Conservation (phyloP, 2,797 vertebrate genomes). For the Chelmon rostratus region DNA sequence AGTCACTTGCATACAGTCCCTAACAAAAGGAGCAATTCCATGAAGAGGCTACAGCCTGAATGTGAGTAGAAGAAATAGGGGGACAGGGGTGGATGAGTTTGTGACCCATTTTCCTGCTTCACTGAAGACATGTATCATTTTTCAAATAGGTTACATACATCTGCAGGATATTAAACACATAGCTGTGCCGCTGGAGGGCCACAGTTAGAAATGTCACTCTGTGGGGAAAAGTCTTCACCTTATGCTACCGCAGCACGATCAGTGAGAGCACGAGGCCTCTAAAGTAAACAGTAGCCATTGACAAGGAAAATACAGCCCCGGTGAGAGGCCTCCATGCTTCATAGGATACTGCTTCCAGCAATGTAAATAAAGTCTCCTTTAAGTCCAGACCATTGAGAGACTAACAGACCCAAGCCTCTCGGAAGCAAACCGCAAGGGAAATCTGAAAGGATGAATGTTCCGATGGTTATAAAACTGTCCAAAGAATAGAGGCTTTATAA, state of each 20-base stretch:
- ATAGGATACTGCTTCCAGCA: constrained; percentile 67
- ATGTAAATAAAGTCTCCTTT: constrained; percentile 78
- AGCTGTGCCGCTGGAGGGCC: neutral
- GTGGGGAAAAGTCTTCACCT: constrained; percentile 53
- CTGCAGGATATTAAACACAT: constrained; percentile 59
- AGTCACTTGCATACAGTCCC: neutral
- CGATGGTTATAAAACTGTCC: constrained; percentile 59
- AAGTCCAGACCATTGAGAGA: constrained; percentile 65
- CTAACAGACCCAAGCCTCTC: constrained; percentile 57
- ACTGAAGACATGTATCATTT: constrained; percentile 39
- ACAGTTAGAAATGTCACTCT: constrained; percentile 42
- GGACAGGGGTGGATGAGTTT: neutral
- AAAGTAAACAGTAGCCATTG: constrained; percentile 82
- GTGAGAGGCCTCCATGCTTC: constrained; percentile 65
- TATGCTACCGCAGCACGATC: constrained; percentile 54
- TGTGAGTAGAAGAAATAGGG: neutral
- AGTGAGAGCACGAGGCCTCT: constrained; percentile 54
- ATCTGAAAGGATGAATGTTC: constrained; percentile 64
- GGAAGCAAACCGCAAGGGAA: constrained; percentile 57
- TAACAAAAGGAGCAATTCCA: neutral
- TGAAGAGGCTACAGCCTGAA: neutral
- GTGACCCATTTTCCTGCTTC: constrained; percentile 55
- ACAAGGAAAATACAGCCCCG: constrained; percentile 80
- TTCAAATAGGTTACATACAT: constrained; percentile 53
- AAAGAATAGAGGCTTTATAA: constrained; percentile 71